Conservation (phyloP, 2,113 vertebrate species). For the Picathartes gymnocephalus region DNA sequence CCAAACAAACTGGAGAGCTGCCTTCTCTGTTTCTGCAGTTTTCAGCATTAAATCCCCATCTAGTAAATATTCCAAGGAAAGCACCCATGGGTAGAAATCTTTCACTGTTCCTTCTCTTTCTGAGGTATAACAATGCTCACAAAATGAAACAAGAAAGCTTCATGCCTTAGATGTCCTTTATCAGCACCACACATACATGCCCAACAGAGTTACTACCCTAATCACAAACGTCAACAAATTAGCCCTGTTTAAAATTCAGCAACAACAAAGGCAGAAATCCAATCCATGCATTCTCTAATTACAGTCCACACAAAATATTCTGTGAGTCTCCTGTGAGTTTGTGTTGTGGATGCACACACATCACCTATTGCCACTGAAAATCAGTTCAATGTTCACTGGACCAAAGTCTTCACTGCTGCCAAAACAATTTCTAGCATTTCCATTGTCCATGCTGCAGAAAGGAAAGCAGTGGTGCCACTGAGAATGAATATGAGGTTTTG, state of each 20-base stretch:
- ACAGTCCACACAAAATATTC: neutral
- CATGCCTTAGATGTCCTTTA: constrained; percentile 6
- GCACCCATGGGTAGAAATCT: neutral
- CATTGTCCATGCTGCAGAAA: neutral
- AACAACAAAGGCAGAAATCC: constrained; percentile 24
- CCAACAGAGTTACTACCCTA: constrained; percentile 3
- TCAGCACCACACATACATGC: neutral
- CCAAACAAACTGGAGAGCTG: neutral
- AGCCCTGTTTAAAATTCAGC: constrained; percentile 18
- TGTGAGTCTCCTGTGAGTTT: neutral
- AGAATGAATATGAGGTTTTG: neutral
- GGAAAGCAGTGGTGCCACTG: neutral
- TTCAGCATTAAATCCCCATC: neutral
- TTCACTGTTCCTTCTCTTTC: neutral
- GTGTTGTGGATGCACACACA: neutral
- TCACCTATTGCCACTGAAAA: neutral
- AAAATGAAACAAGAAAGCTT: constrained; percentile 1
- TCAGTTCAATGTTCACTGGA: neutral
- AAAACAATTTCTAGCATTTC: neutral
- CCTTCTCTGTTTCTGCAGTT: neutral
- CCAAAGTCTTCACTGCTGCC: neutral
- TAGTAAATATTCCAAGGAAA: neutral
- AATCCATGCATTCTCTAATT: constrained; percentile 1
- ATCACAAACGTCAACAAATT: constrained; percentile 27
- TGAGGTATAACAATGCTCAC: neutral